Evolutionary conservation across 2,113 vertebrate species (phyloP), one percentile per base, ranked within the genome.

Genomic region (Meleagris gallopavo): DNA sequence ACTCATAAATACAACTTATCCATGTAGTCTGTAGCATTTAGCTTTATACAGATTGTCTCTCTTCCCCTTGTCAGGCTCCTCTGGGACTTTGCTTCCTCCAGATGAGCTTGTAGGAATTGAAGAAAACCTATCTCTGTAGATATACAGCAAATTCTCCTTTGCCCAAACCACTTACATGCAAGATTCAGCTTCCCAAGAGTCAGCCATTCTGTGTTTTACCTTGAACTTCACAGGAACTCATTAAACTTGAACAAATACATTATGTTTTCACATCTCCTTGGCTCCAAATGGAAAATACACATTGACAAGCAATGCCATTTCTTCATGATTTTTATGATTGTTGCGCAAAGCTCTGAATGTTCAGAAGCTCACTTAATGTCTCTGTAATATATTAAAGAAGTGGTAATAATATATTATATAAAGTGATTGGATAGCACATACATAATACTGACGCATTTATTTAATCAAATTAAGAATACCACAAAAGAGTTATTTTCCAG

Each of bases 381-480:
- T 27, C 75, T 46, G 11, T 54, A 65, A 78, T 77, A 43, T 54
- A 88, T 83, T 86, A 93, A 69, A n/a, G 70, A 88, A 86, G 30
- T 34, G 64, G 27, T 38, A 85, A 86, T 78, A 89, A 91, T 90
- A 73, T 61, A 86, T 90, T 80, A 25, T 3, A 7, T 55, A 78
- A 90, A 90, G 48, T 62, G 94, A 88, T 86, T 92, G 65, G 36
- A 61, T 79, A 77, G 54, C n/a, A 82, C 40, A 81, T 72, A 83
- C n/a, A 94, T 90, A 95, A 84, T 48, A 48, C 62, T 91, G 86
- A 86, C 16, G 83, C 75, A 76, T 93, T 79, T 94, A 93, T 93
- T 93, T 86, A 78, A 93, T 52, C 22, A 86, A 90, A 93, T 94
- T 95, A 95, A 91, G 69, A 78, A 65, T 72, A 87, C n/a, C 72